A percentile compares a stretch with the other conserved stretches of the same genome.
phyloP scores from a whole-genome alignment of 2,888 invertebrate genomes.

The Herminia tarsipennalis region DNA sequence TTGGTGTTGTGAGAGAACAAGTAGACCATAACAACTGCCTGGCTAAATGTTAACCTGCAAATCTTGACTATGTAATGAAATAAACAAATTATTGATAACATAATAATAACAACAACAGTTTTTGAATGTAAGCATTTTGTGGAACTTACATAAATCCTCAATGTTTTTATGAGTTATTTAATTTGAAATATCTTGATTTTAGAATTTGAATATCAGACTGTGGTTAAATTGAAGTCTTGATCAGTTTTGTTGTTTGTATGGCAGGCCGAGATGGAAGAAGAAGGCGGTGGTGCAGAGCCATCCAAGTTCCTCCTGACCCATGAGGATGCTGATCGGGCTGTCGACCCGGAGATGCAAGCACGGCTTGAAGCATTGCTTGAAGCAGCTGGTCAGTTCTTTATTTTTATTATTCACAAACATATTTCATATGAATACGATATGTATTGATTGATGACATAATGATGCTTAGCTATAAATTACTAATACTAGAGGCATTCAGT shows the following conservation, averaged over 20 bases:
- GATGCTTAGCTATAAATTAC: too few species aligned
- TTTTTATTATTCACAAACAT: constrained; percentile 4
- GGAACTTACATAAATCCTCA: background rate
- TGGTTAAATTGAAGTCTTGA: background rate
- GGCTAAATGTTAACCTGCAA: constrained; percentile 23
- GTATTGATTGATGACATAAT: too few species aligned
- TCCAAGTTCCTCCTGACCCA: constrained; percentile 83
- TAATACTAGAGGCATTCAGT: too few species aligned
- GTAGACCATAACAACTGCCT: constrained; percentile 34
- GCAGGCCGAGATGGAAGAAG: constrained; percentile 84
- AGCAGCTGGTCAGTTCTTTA: constrained; percentile 89
- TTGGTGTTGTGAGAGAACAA: constrained; percentile 29
- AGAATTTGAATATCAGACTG: background rate
- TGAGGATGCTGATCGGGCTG: constrained; percentile 88
- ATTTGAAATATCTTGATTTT: too few species aligned
- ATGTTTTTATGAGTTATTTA: background rate
- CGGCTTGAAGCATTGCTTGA: constrained; percentile 96
- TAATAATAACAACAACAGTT: constrained; percentile 10
- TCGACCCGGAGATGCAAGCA: constrained; percentile 95
- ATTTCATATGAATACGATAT: too few species aligned
- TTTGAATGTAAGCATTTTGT: constrained; percentile 3
- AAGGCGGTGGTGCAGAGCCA: constrained; percentile 76
- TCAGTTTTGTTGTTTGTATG: constrained; percentile 20
- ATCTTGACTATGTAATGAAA: constrained; percentile 18
- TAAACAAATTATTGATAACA: constrained; percentile 13